Conservation (phyloP, 1,140 invertebrate genomes). For the Rhagoletis pomonella region DNA sequence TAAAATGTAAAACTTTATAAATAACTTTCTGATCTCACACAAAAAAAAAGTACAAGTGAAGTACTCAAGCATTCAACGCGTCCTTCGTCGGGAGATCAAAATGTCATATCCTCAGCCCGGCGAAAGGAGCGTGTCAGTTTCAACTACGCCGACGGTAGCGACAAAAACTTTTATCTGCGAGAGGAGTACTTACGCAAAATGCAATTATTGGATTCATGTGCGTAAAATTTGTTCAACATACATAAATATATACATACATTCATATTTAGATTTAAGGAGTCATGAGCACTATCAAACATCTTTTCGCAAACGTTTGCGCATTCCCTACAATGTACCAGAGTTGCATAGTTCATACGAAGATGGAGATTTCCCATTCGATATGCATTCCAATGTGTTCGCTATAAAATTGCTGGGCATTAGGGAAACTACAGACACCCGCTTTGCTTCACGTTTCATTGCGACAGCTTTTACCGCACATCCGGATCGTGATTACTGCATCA, state of each 20-base stretch:
- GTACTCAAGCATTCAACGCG: not conserved
- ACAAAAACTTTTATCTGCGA: not conserved
- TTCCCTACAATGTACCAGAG: conserved; percentile 52
- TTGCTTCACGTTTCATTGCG: conserved; percentile 55
- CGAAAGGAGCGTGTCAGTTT: not conserved
- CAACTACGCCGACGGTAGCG: not conserved
- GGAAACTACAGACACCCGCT: conserved; percentile 29
- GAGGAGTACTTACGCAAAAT: conserved; percentile 21
- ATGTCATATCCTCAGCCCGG: not conserved
- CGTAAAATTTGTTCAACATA: not conserved
- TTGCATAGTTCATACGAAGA: not conserved
- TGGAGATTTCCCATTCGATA: conserved; percentile 2
- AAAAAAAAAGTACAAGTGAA: not conserved
- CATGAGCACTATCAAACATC: conserved; percentile 27
- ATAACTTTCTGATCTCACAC: no score
- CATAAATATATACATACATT: not conserved
- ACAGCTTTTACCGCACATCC: conserved; percentile 66
- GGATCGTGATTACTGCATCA: conserved; percentile 66
- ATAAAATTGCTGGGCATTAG: conserved; percentile 59
- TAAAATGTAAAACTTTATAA: no score
- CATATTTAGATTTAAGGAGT: not conserved
- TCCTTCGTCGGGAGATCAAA: not conserved
- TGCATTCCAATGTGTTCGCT: conserved; percentile 62
- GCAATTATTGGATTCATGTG: not conserved
- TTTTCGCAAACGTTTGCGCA: not conserved